phyloP scores from a whole-genome alignment of 2,797 vertebrate species.

The Malurus leucopterus region DNA sequence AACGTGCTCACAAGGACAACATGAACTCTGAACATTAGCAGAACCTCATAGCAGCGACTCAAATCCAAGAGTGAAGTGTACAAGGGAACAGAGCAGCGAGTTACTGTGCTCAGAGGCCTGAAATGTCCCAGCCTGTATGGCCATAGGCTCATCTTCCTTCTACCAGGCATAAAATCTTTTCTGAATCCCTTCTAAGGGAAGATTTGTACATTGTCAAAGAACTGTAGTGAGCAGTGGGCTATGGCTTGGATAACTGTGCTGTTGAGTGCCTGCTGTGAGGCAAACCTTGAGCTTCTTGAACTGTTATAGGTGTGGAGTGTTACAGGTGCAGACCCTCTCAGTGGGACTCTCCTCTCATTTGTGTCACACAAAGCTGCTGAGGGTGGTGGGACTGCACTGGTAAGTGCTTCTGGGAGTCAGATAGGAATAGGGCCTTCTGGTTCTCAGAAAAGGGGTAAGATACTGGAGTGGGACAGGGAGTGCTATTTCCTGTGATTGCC shows the following conservation, averaged over 20 bases:
- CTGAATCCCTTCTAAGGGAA: neutral
- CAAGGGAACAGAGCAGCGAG: neutral
- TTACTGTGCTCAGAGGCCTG: slow-evolving; percentile 37
- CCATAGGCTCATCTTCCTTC: neutral
- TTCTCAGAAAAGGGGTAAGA: neutral
- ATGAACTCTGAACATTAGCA: slow-evolving; percentile 38
- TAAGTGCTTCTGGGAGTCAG: neutral
- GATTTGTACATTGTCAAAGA: neutral
- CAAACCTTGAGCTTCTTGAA: neutral
- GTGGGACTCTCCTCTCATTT: neutral
- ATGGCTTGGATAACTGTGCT: neutral
- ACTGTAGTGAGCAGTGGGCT: neutral
- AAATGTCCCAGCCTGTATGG: neutral
- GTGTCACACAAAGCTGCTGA: neutral
- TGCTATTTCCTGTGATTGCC: neutral
- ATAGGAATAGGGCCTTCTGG: neutral
- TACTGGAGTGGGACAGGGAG: neutral
- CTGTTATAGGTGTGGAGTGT: neutral
- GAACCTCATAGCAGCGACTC: slow-evolving; percentile 57
- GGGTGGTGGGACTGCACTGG: neutral
- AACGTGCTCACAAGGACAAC: neutral
- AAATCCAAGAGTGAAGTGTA: neutral
- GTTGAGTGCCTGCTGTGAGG: neutral
- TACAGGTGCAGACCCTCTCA: neutral
- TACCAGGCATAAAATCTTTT: neutral